These are phyloP conservation scores for Panagrolaimus sp. DNA, from an alignment of 1,140 invertebrate genomes.

Conservation along the genomic window DNA sequence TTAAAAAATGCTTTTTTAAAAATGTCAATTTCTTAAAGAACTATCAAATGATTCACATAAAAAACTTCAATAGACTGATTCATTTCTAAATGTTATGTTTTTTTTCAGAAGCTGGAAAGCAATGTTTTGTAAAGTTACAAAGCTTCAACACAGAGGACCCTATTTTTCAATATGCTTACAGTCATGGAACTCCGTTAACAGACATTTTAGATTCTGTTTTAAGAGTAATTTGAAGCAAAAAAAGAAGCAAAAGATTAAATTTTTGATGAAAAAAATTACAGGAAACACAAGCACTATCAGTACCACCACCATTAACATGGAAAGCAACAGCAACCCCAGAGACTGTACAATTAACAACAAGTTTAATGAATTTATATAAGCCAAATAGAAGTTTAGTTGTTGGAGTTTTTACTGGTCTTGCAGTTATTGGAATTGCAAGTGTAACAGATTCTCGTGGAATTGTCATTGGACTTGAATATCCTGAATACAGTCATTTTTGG, in stretches of 20 bases:
- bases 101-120: constrained; percentile 31
- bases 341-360: constrained; percentile 30
- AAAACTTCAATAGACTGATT: no score
- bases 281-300: constrained; percentile 33
- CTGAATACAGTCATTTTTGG: constrained; percentile 34
- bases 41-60: no score
- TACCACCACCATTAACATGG: constrained; percentile 24
- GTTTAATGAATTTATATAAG: constrained; percentile 31
- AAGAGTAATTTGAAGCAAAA: constrained; percentile 17
- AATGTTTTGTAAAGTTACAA: constrained; percentile 25
- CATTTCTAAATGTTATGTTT: background rate
- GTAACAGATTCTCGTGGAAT: constrained; percentile 35
- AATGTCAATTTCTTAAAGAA: no score
- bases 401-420: constrained; percentile 38
- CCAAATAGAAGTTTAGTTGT: constrained; percentile 34
- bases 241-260: background rate
- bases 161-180: constrained; percentile 36
- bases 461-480: constrained; percentile 38
- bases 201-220: constrained; percentile 30
- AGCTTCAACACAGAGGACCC: constrained; percentile 39
- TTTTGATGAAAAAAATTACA: constrained; percentile 14
- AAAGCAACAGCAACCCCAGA: constrained; percentile 31
- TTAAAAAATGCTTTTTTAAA: no score
- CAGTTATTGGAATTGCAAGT: constrained; percentile 30
- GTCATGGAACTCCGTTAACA: constrained; percentile 31